These are phyloP conservation scores for Ochropacha duplaris DNA, from an alignment of 2,888 invertebrate species.

Conservation along the genomic window DNA sequence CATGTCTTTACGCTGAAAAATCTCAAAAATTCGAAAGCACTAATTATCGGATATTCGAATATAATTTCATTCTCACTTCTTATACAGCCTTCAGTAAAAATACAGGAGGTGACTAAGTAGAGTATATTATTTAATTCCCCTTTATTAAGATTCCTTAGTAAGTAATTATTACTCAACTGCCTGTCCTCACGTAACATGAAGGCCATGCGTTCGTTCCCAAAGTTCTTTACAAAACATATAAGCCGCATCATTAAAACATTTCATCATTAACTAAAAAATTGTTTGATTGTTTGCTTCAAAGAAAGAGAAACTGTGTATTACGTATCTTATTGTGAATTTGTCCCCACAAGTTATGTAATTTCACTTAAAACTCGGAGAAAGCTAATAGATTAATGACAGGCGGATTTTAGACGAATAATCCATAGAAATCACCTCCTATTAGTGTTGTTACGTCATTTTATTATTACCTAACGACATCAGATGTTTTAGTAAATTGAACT, in stretches of 20 bases:
- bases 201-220: neutral
- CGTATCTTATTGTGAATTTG: slow-evolving; percentile 18
- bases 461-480: neutral
- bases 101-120: neutral
- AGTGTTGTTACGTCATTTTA: slow-evolving; percentile 31
- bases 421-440: slow-evolving; percentile 35
- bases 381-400: slow-evolving; percentile 48
- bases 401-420: slow-evolving; percentile 39
- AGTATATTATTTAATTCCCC: neutral
- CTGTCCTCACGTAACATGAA: neutral
- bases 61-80: too few relatives aligned
- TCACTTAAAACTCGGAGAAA: slow-evolving; percentile 34
- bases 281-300: neutral
- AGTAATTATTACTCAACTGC: too few relatives aligned
- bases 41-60: too few relatives aligned
- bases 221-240: neutral
- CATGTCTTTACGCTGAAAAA: too few relatives aligned
- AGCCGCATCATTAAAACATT: neutral
- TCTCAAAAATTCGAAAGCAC: too few relatives aligned
- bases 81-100: neutral
- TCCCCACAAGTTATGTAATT: slow-evolving; percentile 42
- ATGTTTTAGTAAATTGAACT: neutral
- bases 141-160: neutral
- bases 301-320: slow-evolving; percentile 47
- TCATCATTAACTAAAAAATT: neutral